A percentile compares a stretch with the other conserved stretches of the same genome.
These are phyloP conservation scores for Battus philenor DNA, from an alignment of 1,140 invertebrate species.

Conservation along the genomic window DNA sequence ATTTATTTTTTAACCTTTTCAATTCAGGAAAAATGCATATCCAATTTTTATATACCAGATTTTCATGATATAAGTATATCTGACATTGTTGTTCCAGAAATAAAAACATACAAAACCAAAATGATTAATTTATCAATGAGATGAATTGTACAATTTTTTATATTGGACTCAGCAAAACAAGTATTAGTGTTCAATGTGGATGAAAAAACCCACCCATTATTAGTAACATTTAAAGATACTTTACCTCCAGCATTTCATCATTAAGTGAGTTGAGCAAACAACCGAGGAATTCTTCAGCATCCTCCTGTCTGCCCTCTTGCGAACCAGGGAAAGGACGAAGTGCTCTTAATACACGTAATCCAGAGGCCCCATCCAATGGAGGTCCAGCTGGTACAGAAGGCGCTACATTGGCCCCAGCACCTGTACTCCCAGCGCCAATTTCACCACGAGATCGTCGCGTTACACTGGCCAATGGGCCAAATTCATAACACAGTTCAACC, in stretches of 20 bases:
- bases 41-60: too few species aligned
- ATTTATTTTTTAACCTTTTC: too few species aligned
- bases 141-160: too few species aligned
- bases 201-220: too few species aligned
- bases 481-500: constrained; percentile 80
- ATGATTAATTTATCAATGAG: too few species aligned
- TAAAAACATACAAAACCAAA: too few species aligned
- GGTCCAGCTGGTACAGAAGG: constrained; percentile 70
- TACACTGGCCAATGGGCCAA: constrained; percentile 75
- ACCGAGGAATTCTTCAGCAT: constrained; percentile 96
- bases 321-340: constrained; percentile 79
- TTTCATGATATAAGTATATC: too few species aligned
- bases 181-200: too few species aligned
- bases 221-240: too few species aligned
- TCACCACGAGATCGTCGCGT: constrained; percentile 26
- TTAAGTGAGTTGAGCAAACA: constrained; percentile 95
- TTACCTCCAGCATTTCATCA: constrained; percentile 95
- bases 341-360: constrained; percentile 89
- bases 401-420: constrained; percentile 8
- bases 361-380: constrained; percentile 88
- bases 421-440: constrained; percentile 12
- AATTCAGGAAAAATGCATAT: too few species aligned
- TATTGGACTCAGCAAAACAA: too few species aligned
- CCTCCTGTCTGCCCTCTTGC: constrained; percentile 92
- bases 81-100: too few species aligned